These are phyloP conservation scores for Drosophila melanogaster DNA, from an alignment of 1,140 invertebrate species.

Conservation along the genomic window Release_6_plus_ISO1_MT NT_033777.3:18788501-18789000, in stretches of 20 bases:
- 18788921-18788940: conserved; percentile 25
- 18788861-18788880: conserved; percentile 22
- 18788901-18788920: conserved; percentile 39
- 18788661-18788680: conserved; percentile 29
- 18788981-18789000: conserved; percentile 67
- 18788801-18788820: conserved; percentile 14
- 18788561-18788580: too few relatives aligned
- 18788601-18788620: conserved; percentile 1
- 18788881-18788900: conserved; percentile 53
- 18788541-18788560: too few relatives aligned
- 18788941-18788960: conserved; percentile 42
- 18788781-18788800: conserved; percentile 40
- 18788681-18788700: conserved; percentile 42
- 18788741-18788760: conserved; percentile 28
- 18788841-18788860: conserved; percentile 45
- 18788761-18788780: conserved; percentile 77
- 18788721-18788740: conserved; percentile 76
- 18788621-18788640: conserved; percentile 11
- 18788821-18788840: conserved; percentile 31
- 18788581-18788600: not conserved
- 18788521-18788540: too few relatives aligned
- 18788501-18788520: too few relatives aligned
- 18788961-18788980: conserved; percentile 73
- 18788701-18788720: conserved; percentile 69
- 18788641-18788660: conserved; percentile 14